Percentiles rank a stretch among this genome's conserved stretches.
phyloP scores from a whole-genome alignment of 2,113 vertebrate species.

The Phycodurus eques region DNA sequence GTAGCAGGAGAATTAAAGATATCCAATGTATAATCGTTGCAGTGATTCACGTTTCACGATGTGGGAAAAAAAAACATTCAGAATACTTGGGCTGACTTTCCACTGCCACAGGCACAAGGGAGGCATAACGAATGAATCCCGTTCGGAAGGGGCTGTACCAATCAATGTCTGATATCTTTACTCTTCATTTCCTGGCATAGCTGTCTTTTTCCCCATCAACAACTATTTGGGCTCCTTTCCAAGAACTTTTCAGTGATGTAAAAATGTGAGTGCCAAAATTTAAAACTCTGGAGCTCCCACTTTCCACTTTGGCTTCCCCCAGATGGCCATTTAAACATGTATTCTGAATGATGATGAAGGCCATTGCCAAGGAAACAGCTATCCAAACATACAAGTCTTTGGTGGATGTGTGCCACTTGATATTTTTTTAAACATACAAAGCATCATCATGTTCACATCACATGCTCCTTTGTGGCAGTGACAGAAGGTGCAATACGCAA shows the following conservation, averaged over 20 bases:
- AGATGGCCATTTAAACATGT: constrained; percentile 33
- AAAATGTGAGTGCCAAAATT: constrained; percentile 20
- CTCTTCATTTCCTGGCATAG: no score
- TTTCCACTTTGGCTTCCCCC: not conserved
- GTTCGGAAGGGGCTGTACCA: constrained; percentile 33
- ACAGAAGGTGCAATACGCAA: not conserved
- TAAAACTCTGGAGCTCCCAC: constrained; percentile 19
- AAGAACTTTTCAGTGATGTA: constrained; percentile 26
- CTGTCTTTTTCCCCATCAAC: no score
- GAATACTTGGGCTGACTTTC: constrained; percentile 19
- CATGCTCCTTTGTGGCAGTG: not conserved
- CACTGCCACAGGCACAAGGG: constrained; percentile 29
- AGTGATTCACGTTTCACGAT: constrained; percentile 42
- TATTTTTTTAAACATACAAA: not conserved
- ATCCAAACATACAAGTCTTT: not conserved
- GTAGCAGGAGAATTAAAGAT: constrained; percentile 43
- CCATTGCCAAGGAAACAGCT: not conserved
- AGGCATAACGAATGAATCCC: constrained; percentile 53
- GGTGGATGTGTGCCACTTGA: not conserved
- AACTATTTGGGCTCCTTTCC: not conserved
- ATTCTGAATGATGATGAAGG: not conserved
- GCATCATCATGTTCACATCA: not conserved
- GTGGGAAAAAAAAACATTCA: constrained; percentile 51
- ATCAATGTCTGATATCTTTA: not conserved
- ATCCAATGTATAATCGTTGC: constrained; percentile 43